Evolutionary conservation across 2,113 vertebrate genomes (phyloP).

Genomic region (Naja naja): DNA sequence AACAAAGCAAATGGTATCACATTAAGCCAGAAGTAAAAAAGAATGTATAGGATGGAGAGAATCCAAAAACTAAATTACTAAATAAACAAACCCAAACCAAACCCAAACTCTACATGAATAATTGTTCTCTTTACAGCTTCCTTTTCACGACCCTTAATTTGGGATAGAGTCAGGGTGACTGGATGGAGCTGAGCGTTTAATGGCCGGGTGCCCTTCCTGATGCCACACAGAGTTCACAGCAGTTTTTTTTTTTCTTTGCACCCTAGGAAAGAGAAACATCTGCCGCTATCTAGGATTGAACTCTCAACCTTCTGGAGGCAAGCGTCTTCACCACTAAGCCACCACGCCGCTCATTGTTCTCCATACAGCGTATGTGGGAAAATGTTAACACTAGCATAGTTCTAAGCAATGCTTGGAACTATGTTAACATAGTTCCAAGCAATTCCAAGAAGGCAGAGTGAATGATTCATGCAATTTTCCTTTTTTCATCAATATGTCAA

Average conservation of each 20-base stretch:
- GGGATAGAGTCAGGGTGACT: background rate
- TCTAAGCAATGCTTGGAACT: background rate
- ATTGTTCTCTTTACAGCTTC: background rate
- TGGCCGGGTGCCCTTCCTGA: background rate
- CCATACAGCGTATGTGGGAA: background rate
- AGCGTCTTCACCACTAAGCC: background rate
- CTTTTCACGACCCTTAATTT: background rate
- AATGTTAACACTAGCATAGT: background rate
- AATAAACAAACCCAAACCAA: background rate
- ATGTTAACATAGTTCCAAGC: too few species aligned
- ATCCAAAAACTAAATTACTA: background rate
- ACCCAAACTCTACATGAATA: background rate
- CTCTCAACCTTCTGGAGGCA: background rate
- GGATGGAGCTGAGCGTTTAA: background rate
- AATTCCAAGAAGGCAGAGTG: background rate
- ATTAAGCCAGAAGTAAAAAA: background rate
- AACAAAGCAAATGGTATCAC: background rate
- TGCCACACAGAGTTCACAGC: background rate
- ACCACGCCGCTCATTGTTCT: background rate
- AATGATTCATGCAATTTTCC: background rate
- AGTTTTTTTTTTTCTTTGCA: background rate
- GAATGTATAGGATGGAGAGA: background rate
- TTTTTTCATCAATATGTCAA: background rate
- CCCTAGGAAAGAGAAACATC: background rate
- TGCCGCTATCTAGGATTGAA: background rate